Base-by-base conservation (phyloP, 2,888 invertebrate genomes). In the Plutella xylostella region DNA sequence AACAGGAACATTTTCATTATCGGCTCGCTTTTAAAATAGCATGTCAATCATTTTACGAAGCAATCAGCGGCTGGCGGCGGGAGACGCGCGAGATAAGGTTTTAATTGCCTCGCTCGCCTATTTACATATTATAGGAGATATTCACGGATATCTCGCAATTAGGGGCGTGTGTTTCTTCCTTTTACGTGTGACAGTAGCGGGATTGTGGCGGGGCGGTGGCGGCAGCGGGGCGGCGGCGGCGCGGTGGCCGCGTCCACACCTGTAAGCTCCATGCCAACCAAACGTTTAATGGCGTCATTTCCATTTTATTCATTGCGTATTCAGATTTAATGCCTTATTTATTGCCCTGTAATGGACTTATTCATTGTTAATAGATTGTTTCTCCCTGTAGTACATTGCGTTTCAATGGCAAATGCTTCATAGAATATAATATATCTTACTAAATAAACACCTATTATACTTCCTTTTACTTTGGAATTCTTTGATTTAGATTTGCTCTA, bases 121-220 rank as follows among this genome's bases (percentile, higher is more conserved):
- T 80, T 83, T 82, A 79, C 82, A 80, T 83, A 80, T 69, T 75
- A 76, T 65, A 67, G 72, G 58, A 75, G 77, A 79, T 78, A 79
- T 72, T 63, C 63, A 58, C 57, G 72, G 67, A 75, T 77, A 74
- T 76, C 73, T 76, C 67, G 79, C 80, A 82, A 83, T 80, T 78
- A 80, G 75, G 71, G 74, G 70, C 72, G 73, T 75, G 67, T 61
- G 63, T 66, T 64, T 72, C 69, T 73, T 76, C 76, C 76, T 78
- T 78, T 79, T 77, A 75, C 65, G 72, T n/a, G n/a, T n/a, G n/a
- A n/a, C n/a, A n/a, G n/a, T n/a, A n/a, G n/a, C n/a, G n/a, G n/a
- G n/a, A n/a, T n/a, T n/a, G n/a, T 65, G 63, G 56, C 56, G n/a
- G 14, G 22, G 15, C 22, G 39, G 17, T 19, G 39, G 17, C 34